Conservation (phyloP, 2,888 invertebrate genomes). For the Cistogaster globosa region DNA sequence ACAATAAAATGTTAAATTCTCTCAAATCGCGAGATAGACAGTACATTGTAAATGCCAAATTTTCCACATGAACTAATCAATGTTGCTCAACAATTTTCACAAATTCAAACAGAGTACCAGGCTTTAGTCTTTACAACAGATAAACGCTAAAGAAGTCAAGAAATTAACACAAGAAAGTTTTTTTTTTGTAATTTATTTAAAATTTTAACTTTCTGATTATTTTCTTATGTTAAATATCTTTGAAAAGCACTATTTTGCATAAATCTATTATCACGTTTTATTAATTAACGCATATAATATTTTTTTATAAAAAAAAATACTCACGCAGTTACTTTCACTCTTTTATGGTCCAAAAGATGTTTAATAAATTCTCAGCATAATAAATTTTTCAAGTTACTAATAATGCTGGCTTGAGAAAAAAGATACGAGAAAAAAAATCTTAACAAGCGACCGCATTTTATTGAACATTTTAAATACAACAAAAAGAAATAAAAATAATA, state of each 20-base stretch:
- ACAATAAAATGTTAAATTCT: no score
- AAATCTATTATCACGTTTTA: background rate
- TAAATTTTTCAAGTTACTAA: background rate
- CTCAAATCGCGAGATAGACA: no score
- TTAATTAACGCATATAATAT: background rate
- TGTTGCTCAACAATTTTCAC: no score
- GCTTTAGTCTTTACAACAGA: no score
- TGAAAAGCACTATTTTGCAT: background rate
- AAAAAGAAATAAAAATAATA: background rate
- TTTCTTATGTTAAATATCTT: background rate
- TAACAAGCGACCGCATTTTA: background rate
- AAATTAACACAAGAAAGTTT: no score
- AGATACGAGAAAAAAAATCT: background rate
- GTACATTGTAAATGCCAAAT: no score
- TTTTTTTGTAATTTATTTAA: no score
- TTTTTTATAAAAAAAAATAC: background rate
- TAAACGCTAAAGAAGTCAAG: no score
- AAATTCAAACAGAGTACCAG: no score
- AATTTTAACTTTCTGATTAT: no score
- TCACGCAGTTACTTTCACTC: conserved; percentile 53
- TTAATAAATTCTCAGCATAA: conserved; percentile 32
- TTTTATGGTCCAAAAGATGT: conserved; percentile 32
- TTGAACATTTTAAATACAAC: conserved; percentile 15
- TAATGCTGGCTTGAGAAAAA: background rate
- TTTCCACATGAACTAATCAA: no score